phyloP scores from a whole-genome alignment of 2,113 vertebrate species.

The Hiodon tergisus region DNA sequence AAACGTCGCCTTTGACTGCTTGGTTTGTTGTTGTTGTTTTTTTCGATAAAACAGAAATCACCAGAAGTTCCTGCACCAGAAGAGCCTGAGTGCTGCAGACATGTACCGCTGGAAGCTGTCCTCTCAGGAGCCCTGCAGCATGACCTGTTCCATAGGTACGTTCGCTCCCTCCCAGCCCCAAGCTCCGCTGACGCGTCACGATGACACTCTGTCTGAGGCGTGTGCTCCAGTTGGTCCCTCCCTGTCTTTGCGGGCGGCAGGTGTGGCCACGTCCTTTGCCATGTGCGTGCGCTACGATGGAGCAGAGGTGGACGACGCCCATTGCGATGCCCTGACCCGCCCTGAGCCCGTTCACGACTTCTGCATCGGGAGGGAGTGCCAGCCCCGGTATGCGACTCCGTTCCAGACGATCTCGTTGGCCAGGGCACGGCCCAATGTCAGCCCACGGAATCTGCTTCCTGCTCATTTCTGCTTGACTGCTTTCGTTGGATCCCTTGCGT shows the following conservation, averaged over 20 bases:
- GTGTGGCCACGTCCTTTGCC: constrained; percentile 83
- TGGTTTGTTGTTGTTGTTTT: neutral
- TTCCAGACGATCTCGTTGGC: neutral
- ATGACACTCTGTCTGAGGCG: neutral
- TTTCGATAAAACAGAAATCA: constrained; percentile 68
- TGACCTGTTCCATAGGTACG: constrained; percentile 91
- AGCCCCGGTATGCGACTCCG: constrained; percentile 73
- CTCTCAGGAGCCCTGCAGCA: constrained; percentile 93
- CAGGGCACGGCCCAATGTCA: too few species aligned
- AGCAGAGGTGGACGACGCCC: constrained; percentile 84
- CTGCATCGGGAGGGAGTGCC: constrained; percentile 91
- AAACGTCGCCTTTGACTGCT: neutral
- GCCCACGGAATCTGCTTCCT: too few species aligned
- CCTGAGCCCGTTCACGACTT: constrained; percentile 93
- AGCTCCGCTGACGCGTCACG: neutral
- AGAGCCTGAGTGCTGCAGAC: constrained; percentile 86
- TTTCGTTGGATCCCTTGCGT: too few species aligned
- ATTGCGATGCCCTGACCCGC: constrained; percentile 87
- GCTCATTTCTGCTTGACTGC: too few species aligned
- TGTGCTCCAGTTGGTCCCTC: neutral
- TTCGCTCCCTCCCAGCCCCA: neutral
- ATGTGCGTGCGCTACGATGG: constrained; percentile 94
- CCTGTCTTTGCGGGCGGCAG: constrained; percentile 46
- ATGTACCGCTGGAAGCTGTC: constrained; percentile 98
- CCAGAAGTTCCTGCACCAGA: constrained; percentile 80